Conservation (phyloP, 2,888 invertebrate genomes). For the Drosophila barbarae region DNA sequence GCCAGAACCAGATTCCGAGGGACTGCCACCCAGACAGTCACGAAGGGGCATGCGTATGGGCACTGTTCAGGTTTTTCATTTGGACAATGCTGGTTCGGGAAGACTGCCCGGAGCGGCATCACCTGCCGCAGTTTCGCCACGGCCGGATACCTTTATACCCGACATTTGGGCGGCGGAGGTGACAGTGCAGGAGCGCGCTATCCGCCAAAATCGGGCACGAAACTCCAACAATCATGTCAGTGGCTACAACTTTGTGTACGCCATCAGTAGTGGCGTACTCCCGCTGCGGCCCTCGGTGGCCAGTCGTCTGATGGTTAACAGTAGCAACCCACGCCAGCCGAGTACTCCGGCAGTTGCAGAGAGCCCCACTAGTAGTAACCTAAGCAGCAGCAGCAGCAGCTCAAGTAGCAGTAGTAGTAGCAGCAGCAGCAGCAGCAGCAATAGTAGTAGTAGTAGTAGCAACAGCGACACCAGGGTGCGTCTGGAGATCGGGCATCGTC, state of each 20-base stretch:
- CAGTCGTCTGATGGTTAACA: conserved; percentile 32
- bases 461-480: conserved; percentile 44
- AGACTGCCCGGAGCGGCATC: conserved; percentile 11
- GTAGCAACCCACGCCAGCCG: conserved; percentile 20
- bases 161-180: conserved; percentile 80
- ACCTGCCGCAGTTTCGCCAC: not conserved
- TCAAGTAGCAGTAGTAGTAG: conserved; percentile 40
- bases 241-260: conserved; percentile 79
- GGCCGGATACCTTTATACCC: conserved; percentile 74
- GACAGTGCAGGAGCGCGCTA: conserved; percentile 78
- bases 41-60: conserved; percentile 17
- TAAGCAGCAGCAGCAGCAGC: conserved; percentile 23
- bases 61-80: conserved; percentile 31
- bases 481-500: conserved; percentile 41
- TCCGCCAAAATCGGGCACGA: conserved; percentile 73
- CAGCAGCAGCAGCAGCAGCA: conserved; percentile 20
- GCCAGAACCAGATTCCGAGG: conserved; percentile 8
- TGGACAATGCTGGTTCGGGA: conserved; percentile 24
- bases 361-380: conserved; percentile 32
- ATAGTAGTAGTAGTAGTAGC: conserved; percentile 29
- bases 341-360: conserved; percentile 30
- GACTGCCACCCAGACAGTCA: conserved; percentile 1
- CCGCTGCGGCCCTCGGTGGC: conserved; percentile 50
- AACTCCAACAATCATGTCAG: conserved; percentile 71
- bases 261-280: conserved; percentile 79